A percentile compares a stretch with the other conserved stretches of the same genome.
Conservation (phyloP, 2,113 vertebrate species). For the Takifugu bimaculatus region DNA sequence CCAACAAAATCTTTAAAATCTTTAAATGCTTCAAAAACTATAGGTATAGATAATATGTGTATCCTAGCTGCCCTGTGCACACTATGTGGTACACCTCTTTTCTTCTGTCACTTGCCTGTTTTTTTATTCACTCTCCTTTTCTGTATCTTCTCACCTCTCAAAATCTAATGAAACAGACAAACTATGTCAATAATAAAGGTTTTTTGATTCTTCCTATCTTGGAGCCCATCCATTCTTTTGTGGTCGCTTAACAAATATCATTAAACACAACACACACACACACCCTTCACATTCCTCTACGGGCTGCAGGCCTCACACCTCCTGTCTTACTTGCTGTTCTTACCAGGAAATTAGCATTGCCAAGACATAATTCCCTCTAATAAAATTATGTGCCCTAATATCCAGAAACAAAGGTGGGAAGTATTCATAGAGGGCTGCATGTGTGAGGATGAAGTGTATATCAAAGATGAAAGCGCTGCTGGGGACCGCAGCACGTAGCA, state of each 20-base stretch:
- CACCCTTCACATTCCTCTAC: slow-evolving; percentile 34
- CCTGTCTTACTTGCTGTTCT: slow-evolving; percentile 41
- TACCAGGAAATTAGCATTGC: slow-evolving; percentile 70
- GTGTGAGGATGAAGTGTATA: slow-evolving; percentile 29
- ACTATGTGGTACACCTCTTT: neutral
- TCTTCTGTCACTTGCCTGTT: neutral
- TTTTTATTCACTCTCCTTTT: neutral
- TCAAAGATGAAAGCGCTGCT: slow-evolving; percentile 42
- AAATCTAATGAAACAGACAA: slow-evolving; percentile 18
- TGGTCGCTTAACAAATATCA: neutral
- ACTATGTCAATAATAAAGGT: slow-evolving; percentile 46
- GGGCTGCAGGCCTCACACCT: slow-evolving; percentile 21
- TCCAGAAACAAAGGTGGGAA: slow-evolving; percentile 70
- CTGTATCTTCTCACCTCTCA: neutral
- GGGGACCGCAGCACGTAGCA: slow-evolving; percentile 51
- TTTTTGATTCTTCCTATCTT: slow-evolving; percentile 14
- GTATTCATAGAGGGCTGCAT: slow-evolving; percentile 61
- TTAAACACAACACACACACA: slow-evolving; percentile 8
- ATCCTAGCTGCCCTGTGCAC: neutral
- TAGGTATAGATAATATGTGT: neutral
- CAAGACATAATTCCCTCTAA: slow-evolving; percentile 67
- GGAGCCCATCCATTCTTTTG: slow-evolving; percentile 34
- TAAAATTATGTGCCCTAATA: slow-evolving; percentile 60
- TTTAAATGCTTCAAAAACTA: neutral
- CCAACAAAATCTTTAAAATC: no score